Evolutionary conservation across 2,888 invertebrate species (phyloP).

Genomic region (Ptilodon capucinus): DNA sequence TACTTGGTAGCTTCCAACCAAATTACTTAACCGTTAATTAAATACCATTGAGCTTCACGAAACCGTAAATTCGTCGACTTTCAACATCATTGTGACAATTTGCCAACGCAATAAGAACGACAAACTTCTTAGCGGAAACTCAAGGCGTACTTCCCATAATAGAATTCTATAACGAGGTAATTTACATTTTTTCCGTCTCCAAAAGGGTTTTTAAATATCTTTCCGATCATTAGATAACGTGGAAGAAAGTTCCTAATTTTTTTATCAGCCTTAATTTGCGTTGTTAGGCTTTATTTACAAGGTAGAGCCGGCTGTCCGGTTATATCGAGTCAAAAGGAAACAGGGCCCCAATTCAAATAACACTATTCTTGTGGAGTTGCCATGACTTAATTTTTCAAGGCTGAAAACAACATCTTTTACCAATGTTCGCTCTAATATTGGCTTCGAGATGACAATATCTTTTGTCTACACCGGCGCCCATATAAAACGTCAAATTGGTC

Average conservation of each 20-base stretch:
- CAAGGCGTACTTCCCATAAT: slow-evolving; percentile 2
- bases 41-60: slow-evolving; percentile 8
- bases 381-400: too few species aligned
- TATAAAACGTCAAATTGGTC: too few species aligned
- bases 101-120: slow-evolving; percentile 10
- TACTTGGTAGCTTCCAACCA: neutral
- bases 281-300: too few species aligned
- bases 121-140: slow-evolving; percentile 14
- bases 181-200: slow-evolving; percentile 28
- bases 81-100: slow-evolving; percentile 10
- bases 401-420: too few species aligned
- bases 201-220: slow-evolving; percentile 7
- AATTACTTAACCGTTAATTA: slow-evolving; percentile 6
- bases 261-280: neutral
- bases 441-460: too few species aligned
- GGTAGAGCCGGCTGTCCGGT: too few species aligned
- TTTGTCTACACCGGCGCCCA: too few species aligned
- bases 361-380: too few species aligned
- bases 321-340: too few species aligned
- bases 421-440: too few species aligned
- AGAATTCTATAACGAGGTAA: slow-evolving; percentile 21
- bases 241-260: slow-evolving; percentile 4
- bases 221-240: slow-evolving; percentile 9
- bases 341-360: too few species aligned
- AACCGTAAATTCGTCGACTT: slow-evolving; percentile 4